phyloP scores from a whole-genome alignment of 37 sponge, comb jelly and placozoan species.

The Spongilla lacustris region DNA sequence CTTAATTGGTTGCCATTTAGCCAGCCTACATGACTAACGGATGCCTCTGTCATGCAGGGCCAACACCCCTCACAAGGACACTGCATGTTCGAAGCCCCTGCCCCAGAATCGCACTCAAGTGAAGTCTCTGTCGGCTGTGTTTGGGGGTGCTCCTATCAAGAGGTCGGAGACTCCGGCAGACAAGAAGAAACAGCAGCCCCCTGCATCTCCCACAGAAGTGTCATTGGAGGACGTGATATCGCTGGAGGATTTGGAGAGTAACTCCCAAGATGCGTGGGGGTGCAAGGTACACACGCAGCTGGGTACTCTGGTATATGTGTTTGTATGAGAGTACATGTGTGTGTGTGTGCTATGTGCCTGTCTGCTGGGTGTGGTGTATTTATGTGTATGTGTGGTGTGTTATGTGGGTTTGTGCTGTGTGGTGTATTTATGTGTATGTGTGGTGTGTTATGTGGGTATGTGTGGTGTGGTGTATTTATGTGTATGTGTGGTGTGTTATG shows the following conservation, averaged over 20 bases:
- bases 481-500: no score
- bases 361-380: no score
- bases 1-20: background rate
- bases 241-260: background rate
- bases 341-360: no score
- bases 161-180: slow-evolving; percentile 7
- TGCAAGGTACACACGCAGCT: background rate
- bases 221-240: background rate
- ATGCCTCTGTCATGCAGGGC: background rate
- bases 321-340: no score
- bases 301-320: background rate
- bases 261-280: background rate
- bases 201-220: background rate
- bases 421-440: no score
- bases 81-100: background rate
- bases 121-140: slow-evolving; percentile 34
- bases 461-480: no score
- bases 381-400: no score
- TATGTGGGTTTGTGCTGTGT: background rate
- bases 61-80: background rate
- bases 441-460: background rate
- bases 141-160: slow-evolving; percentile 67
- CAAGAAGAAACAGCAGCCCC: background rate
- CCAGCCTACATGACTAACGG: background rate
- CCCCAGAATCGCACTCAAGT: background rate